Evolutionary conservation across 2,888 invertebrate genomes (phyloP).

Genomic region (Drosophila affinis): DNA sequence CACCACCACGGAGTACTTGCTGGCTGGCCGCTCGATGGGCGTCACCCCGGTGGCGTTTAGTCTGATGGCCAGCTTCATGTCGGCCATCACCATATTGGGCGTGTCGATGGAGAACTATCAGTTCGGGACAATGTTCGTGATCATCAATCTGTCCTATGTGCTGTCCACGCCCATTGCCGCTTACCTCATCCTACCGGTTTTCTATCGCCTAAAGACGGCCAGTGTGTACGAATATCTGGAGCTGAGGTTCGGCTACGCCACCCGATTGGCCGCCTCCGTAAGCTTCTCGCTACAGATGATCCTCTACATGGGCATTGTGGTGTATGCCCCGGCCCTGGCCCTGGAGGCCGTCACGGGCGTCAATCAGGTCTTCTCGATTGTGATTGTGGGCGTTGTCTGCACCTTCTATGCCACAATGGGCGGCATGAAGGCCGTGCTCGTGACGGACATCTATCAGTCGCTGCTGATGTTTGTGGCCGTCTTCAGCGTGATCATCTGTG

Average conservation of each 20-base stretch:
- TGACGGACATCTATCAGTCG: conserved; percentile 94
- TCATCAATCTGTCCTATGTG: conserved; percentile 90
- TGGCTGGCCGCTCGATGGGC: conserved; percentile 92
- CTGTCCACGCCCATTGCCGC: conserved; percentile 91
- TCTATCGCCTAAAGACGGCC: conserved; percentile 92
- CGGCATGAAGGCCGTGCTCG: conserved; percentile 95
- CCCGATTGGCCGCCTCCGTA: conserved; percentile 91
- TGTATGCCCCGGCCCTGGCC: conserved; percentile 96
- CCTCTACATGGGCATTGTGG: conserved; percentile 94
- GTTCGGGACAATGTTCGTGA: conserved; percentile 91
- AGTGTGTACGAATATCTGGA: conserved; percentile 97
- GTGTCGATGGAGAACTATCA: conserved; percentile 94
- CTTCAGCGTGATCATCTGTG: conserved; percentile 90
- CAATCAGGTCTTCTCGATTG: conserved; percentile 88
- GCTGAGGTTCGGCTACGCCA: conserved; percentile 90
- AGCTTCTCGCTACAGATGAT: conserved; percentile 95
- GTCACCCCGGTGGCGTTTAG: conserved; percentile 93
- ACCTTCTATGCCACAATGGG: conserved; percentile 94
- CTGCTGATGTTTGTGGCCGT: conserved; percentile 93
- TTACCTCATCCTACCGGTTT: conserved; percentile 92
- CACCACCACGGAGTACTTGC: conserved; percentile 93
- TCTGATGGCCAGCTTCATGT: conserved; percentile 97
- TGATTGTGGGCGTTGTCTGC: conserved; percentile 88
- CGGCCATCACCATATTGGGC: conserved; percentile 94
- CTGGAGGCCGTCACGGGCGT: conserved; percentile 94